phyloP scores from a whole-genome alignment of 2,888 invertebrate genomes.

The Hyles lineata region DNA sequence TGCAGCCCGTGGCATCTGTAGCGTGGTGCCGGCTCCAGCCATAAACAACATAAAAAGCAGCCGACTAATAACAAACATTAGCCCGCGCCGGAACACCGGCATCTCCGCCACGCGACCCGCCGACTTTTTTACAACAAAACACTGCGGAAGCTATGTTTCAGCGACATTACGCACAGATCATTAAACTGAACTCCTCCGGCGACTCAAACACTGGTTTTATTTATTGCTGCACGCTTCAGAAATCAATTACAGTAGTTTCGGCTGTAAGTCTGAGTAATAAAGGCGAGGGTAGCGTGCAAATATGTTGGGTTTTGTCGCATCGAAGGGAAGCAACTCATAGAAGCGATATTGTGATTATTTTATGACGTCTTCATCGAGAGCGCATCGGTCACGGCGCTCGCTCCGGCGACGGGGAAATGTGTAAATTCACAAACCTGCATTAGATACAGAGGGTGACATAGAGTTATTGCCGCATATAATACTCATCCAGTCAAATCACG shows the following conservation, averaged over 20 bases:
- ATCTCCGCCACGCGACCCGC: slow-evolving; percentile 54
- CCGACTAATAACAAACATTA: slow-evolving; percentile 45
- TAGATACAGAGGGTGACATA: slow-evolving; percentile 10
- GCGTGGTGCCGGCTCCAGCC: slow-evolving; percentile 33
- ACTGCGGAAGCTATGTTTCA: slow-evolving; percentile 77
- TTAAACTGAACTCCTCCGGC: slow-evolving; percentile 69
- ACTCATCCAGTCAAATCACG: slow-evolving; percentile 3
- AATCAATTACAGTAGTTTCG: slow-evolving; percentile 58
- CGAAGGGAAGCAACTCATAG: slow-evolving; percentile 35
- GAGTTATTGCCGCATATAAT: slow-evolving; percentile 2
- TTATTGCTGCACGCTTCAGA: slow-evolving; percentile 76
- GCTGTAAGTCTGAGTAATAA: neutral
- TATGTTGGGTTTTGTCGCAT: neutral
- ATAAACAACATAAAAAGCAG: slow-evolving; percentile 46
- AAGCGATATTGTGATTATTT: slow-evolving; percentile 69
- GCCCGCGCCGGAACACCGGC: slow-evolving; percentile 54
- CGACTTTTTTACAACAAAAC: slow-evolving; percentile 77
- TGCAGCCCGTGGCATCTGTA: neutral
- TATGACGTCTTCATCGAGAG: slow-evolving; percentile 76
- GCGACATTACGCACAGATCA: slow-evolving; percentile 79
- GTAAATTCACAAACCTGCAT: slow-evolving; percentile 51
- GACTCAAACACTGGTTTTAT: slow-evolving; percentile 71
- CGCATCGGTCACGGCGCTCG: slow-evolving; percentile 55
- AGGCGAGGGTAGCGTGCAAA: neutral
- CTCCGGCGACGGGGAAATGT: slow-evolving; percentile 54